Percentiles rank a stretch among this genome's conserved stretches.
Evolutionary conservation across 2,888 invertebrate genomes (phyloP).

Genomic region (Sialis fuliginosa): DNA sequence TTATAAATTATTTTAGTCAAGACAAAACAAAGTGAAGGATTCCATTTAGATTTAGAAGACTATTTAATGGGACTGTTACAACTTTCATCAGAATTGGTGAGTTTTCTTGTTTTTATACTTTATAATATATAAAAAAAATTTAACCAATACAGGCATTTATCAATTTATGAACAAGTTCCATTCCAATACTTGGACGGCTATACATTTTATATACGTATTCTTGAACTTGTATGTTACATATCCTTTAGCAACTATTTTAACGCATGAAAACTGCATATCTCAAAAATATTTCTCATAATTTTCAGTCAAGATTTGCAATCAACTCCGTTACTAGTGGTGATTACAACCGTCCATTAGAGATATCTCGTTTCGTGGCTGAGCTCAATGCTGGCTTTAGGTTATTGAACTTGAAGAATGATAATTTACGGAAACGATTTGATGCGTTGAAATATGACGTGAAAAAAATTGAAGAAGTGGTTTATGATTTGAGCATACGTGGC

Average conservation of each 20-base stretch:
- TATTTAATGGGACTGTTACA: slow-evolving; percentile 70
- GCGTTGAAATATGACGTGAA: slow-evolving; percentile 82
- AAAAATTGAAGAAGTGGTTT: slow-evolving; percentile 84
- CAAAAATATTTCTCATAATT: slow-evolving; percentile 13
- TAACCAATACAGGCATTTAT: too few relatives aligned
- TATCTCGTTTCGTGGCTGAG: slow-evolving; percentile 71
- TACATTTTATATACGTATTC: too few relatives aligned
- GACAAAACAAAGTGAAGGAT: slow-evolving; percentile 47
- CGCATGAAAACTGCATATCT: too few relatives aligned
- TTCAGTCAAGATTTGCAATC: slow-evolving; percentile 59
- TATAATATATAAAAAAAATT: too few relatives aligned
- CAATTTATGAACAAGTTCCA: too few relatives aligned
- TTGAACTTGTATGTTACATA: too few relatives aligned
- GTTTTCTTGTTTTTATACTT: slow-evolving; percentile 11
- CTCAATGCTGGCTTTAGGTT: slow-evolving; percentile 79
- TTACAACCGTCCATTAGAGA: slow-evolving; percentile 61
- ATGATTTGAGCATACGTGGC: slow-evolving; percentile 71
- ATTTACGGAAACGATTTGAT: slow-evolving; percentile 71
- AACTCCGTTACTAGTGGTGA: slow-evolving; percentile 74
- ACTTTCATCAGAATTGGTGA: slow-evolving; percentile 69
- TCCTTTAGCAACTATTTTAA: too few relatives aligned
- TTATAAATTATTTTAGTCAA: slow-evolving; percentile 38
- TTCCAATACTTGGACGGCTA: too few relatives aligned
- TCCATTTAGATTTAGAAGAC: slow-evolving; percentile 83
- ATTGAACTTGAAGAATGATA: slow-evolving; percentile 80